These are phyloP conservation scores for Pygoscelis adeliae DNA, from an alignment of 2,113 vertebrate genomes.

Conservation along the genomic window DNA sequence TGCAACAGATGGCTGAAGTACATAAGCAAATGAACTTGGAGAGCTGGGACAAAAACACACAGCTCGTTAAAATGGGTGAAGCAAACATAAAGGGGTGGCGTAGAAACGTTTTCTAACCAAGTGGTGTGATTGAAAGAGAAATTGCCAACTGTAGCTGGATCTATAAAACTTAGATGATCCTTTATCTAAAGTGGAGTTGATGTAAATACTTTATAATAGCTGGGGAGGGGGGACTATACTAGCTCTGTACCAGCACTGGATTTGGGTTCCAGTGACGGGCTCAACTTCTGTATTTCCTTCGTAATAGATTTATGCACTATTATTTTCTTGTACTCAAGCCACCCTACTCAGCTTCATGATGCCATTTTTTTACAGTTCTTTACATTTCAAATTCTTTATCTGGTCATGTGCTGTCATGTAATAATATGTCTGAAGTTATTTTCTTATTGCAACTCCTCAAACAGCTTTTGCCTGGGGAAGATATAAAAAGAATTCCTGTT, in stretches of 20 bases:
- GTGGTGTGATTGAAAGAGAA: neutral
- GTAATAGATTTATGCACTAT: neutral
- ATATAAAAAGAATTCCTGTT: neutral
- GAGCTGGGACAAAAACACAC: neutral
- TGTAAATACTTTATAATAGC: neutral
- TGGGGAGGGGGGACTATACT: neutral
- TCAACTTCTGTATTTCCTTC: neutral
- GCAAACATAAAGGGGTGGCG: neutral
- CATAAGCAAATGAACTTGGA: neutral
- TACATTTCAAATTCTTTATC: neutral
- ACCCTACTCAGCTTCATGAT: neutral
- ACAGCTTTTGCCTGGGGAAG: neutral
- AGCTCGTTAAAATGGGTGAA: neutral
- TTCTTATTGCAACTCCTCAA: neutral
- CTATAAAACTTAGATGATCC: neutral
- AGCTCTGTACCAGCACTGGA: neutral
- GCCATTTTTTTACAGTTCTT: neutral
- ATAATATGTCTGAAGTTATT: neutral
- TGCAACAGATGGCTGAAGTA: neutral
- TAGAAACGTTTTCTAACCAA: neutral
- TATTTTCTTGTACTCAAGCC: neutral
- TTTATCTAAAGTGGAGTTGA: neutral
- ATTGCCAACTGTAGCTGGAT: neutral
- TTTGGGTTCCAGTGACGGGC: neutral
- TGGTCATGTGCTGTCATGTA: neutral